Conservation (phyloP, 2,113 vertebrate genomes). For the Lucifuga dentata region DNA sequence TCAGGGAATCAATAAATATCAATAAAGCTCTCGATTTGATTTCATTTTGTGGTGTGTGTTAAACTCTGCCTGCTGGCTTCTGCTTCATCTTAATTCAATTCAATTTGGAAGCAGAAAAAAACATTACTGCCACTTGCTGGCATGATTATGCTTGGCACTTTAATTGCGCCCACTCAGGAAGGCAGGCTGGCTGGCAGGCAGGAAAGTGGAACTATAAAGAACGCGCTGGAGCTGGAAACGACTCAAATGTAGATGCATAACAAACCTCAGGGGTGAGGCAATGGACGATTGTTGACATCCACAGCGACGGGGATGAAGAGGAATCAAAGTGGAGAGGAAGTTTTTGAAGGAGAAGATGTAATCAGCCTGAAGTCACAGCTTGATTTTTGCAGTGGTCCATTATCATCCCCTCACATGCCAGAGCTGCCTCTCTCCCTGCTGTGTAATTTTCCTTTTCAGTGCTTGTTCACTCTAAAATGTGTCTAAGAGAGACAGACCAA, state of each 20-base stretch:
- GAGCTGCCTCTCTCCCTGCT: constrained; percentile 40
- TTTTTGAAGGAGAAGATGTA: constrained; percentile 33
- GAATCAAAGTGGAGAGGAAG: constrained; percentile 20
- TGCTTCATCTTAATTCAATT: constrained; percentile 30
- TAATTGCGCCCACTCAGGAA: constrained; percentile 67
- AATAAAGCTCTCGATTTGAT: no score
- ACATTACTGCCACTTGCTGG: constrained; percentile 46
- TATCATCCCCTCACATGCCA: constrained; percentile 41
- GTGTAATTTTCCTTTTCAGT: constrained; percentile 27
- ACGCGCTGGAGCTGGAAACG: constrained; percentile 1
- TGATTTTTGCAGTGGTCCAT: constrained; percentile 28
- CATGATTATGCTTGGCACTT: constrained; percentile 53
- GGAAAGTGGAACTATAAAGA: constrained; percentile 17
- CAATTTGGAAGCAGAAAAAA: constrained; percentile 16
- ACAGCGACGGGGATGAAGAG: constrained; percentile 14
- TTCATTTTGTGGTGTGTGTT: background rate
- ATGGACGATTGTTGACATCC: constrained; percentile 18
- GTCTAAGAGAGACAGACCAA: background rate
- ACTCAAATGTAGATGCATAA: constrained; percentile 29
- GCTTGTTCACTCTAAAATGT: constrained; percentile 3
- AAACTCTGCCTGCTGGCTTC: background rate
- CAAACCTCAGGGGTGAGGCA: constrained; percentile 2
- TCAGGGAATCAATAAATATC: no score
- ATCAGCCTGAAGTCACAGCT: constrained; percentile 32
- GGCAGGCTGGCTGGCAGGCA: constrained; percentile 42